These are phyloP conservation scores for Sturmia bella DNA, from an alignment of 2,888 invertebrate genomes.

Conservation along the genomic window DNA sequence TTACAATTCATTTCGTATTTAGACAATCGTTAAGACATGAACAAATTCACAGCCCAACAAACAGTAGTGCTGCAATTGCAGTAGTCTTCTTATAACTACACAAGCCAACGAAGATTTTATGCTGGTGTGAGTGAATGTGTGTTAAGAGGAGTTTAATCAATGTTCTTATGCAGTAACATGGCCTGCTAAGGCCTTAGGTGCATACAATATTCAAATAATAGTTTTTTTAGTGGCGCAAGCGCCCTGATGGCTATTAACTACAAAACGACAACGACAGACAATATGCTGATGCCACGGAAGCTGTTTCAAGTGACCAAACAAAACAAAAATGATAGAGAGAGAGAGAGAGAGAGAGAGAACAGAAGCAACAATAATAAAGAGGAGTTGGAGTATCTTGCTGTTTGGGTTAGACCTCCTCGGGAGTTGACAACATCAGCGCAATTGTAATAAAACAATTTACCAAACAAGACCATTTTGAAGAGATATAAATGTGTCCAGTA, in stretches of 20 bases:
- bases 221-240: conserved; percentile 49
- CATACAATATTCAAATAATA: conserved; percentile 44
- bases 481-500: conserved; percentile 67
- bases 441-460: conserved; percentile 81
- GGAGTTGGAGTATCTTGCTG: conserved; percentile 59
- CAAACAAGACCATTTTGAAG: conserved; percentile 71
- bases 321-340: conserved; percentile 11
- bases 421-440: conserved; percentile 78
- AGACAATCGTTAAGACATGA: conserved; percentile 56
- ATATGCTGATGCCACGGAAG: conserved; percentile 61
- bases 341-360: conserved; percentile 24
- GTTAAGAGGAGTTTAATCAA: conserved; percentile 62
- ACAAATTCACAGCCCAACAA: conserved; percentile 56
- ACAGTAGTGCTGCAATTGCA: conserved; percentile 45
- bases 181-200: not conserved
- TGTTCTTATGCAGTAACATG: conserved; percentile 36
- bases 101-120: not conserved
- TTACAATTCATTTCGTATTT: conserved; percentile 30
- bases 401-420: conserved; percentile 77
- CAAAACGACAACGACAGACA: conserved; percentile 67
- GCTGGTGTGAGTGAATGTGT: not conserved
- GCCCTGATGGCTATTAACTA: conserved; percentile 67
- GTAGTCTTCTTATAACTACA: not conserved
- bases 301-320: conserved; percentile 9
- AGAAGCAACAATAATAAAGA: conserved; percentile 19